phyloP scores from a whole-genome alignment of 2,888 invertebrate genomes.

The Diplazon laetatorius region DNA sequence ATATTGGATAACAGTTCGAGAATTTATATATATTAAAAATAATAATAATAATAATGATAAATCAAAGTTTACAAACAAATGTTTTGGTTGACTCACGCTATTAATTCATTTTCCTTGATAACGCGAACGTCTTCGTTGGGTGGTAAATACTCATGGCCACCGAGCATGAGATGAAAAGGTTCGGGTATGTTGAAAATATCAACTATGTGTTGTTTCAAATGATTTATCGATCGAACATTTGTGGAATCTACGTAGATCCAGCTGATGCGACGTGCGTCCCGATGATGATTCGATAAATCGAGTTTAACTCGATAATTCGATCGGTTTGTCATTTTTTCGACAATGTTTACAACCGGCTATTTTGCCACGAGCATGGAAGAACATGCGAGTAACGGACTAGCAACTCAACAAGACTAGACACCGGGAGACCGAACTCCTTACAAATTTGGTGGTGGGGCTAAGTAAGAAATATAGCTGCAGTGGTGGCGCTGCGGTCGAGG shows the following conservation, averaged over 20 bases:
- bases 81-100: slow-evolving; percentile 66
- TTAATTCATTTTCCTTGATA: slow-evolving; percentile 69
- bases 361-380: too few relatives aligned
- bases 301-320: slow-evolving; percentile 75
- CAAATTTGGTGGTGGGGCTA: too few relatives aligned
- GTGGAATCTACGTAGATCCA: slow-evolving; percentile 76
- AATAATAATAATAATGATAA: too few relatives aligned
- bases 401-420: too few relatives aligned
- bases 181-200: slow-evolving; percentile 77
- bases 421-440: too few relatives aligned
- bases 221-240: slow-evolving; percentile 71
- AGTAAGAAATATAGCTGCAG: too few relatives aligned
- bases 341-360: too few relatives aligned
- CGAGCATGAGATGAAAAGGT: slow-evolving; percentile 77
- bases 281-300: slow-evolving; percentile 74
- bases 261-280: slow-evolving; percentile 73
- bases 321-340: slow-evolving; percentile 47
- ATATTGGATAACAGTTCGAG: too few relatives aligned
- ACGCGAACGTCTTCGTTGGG: slow-evolving; percentile 78
- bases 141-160: slow-evolving; percentile 77
- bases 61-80: neutral
- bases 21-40: too few relatives aligned
- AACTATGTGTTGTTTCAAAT: slow-evolving; percentile 77
- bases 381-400: too few relatives aligned
- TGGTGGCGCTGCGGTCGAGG: too few relatives aligned